A percentile compares a stretch with the other conserved stretches of the same genome.
phyloP scores from a whole-genome alignment of 1,140 invertebrate species.

The Psilanteris sp. region DNA sequence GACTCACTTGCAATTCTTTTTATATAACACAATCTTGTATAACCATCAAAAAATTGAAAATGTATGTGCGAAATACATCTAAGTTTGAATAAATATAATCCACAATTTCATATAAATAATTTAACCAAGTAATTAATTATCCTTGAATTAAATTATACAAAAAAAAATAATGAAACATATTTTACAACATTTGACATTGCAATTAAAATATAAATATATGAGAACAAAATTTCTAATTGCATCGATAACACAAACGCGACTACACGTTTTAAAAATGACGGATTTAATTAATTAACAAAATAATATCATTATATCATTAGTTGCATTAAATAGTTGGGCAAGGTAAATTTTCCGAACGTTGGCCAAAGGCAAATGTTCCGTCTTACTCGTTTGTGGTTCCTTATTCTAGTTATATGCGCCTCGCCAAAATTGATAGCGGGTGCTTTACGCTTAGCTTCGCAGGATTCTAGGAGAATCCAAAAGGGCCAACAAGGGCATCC shows the following conservation, averaged over 20 bases:
- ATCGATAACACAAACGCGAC: too few species aligned
- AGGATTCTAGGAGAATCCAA: slow-evolving; percentile 57
- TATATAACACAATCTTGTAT: not conserved
- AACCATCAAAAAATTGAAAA: slow-evolving; percentile 7
- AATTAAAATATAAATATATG: too few species aligned
- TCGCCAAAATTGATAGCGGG: slow-evolving; percentile 41
- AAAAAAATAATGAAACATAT: too few species aligned
- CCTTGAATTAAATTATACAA: too few species aligned
- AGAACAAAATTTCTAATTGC: too few species aligned
- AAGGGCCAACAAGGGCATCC: slow-evolving; percentile 67
- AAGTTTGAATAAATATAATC: too few species aligned
- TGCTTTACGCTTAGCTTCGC: slow-evolving; percentile 29
- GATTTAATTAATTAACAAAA: too few species aligned
- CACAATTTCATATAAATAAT: too few species aligned
- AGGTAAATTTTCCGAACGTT: too few species aligned
- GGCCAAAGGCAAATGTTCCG: not conserved
- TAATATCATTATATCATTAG: not conserved
- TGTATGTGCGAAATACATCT: not conserved
- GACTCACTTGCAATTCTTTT: not conserved
- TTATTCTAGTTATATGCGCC: slow-evolving; percentile 16
- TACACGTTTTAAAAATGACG: too few species aligned
- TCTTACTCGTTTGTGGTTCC: slow-evolving; percentile 17
- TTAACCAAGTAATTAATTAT: too few species aligned
- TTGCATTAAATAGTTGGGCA: not conserved
- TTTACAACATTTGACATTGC: too few species aligned